Evolutionary conservation across 2,888 invertebrate genomes (phyloP), one percentile per base, ranked within the genome.

Genomic region (Acrobasis repandana): DNA sequence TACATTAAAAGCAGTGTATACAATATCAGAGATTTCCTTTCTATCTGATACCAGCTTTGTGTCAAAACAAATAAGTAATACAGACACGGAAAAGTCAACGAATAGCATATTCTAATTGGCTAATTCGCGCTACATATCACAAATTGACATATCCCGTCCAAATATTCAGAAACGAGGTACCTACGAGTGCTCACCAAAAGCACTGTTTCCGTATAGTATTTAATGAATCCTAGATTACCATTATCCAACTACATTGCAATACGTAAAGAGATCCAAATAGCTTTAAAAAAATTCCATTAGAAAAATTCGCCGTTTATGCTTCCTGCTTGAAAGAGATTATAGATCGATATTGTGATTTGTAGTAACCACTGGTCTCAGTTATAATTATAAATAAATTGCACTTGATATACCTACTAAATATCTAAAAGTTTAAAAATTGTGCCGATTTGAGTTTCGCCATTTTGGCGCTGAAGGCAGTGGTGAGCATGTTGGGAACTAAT

Each of bases 231-330:
- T 36, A 56, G 43, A 56, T 38, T 48, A 56, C 60, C 2, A 11
- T 34, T 56, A 20, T 47, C 9, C 38, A 47, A 54, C 57, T 56
- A 57, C 52, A 57, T 50, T 60, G 51, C 59, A 59, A 63, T 60
- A 60, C 60, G 49, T 56, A 52, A 57, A 60, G 51, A 43, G 54
- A 33, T 60, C 56, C 51, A 60, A 56, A 52, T 46, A 60, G 56
- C 59, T 48, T 58, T 18, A 20, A 56, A 50, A 60, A 63, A 58
- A n/a, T 14, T n/a, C 52, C 38, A 20, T 14, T 43, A 15, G 9
- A 59, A 59, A 59, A 34, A 57, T 51, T 16, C 59, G 28, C 38
- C 58, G 49, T 59, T 28, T 3, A 18, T 58, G 58, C 36, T 47
- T 46, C 57, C 57, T 48, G 58, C 43, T 50, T 52, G 46, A 51